These are phyloP conservation scores for Anthoscopus minutus DNA, from an alignment of 2,113 vertebrate species.

Conservation along the genomic window DNA sequence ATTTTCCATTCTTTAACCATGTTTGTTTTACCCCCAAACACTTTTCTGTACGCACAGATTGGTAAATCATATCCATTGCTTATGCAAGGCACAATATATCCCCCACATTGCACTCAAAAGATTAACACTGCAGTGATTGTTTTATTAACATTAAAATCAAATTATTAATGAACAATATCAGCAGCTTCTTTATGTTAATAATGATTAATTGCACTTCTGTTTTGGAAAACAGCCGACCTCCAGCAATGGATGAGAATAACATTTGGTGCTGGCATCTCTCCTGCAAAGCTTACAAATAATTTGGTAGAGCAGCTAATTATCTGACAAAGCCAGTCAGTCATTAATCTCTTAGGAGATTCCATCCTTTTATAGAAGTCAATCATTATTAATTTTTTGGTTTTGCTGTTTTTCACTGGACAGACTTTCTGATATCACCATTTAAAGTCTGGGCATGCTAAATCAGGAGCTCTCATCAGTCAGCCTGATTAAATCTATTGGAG, in stretches of 20 bases:
- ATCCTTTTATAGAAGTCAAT: background rate
- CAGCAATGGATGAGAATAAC: background rate
- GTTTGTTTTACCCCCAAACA: background rate
- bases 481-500: background rate
- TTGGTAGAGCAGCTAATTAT: background rate
- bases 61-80: background rate
- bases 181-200: background rate
- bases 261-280: background rate
- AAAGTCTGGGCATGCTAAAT: background rate
- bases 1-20: background rate
- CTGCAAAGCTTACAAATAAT: background rate
- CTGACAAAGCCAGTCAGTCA: background rate
- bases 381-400: background rate
- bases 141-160: background rate
- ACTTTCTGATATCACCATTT: background rate
- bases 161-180: conserved; percentile 19
- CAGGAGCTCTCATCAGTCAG: background rate
- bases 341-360: background rate
- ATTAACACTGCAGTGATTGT: background rate
- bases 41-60: background rate
- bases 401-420: background rate
- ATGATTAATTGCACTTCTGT: background rate
- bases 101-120: background rate
- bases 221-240: background rate
- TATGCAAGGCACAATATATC: background rate